Evolutionary conservation across 2,797 vertebrate species (phyloP).

Genomic region (Argyrosomus regius): DNA sequence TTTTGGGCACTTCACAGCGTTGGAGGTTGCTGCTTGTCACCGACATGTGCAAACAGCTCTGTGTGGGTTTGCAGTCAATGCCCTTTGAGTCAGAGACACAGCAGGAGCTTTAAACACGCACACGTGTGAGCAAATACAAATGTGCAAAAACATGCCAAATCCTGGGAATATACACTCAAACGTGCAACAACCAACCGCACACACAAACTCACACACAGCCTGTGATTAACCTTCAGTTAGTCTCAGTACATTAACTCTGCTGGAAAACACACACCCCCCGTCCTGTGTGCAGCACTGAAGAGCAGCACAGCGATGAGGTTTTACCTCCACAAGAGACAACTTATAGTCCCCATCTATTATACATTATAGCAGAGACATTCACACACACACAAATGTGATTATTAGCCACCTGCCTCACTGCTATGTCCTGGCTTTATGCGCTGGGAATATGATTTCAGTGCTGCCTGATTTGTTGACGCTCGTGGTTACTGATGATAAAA

Average conservation of each 20-base stretch:
- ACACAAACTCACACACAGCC: conserved; percentile 10
- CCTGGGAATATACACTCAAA: too few relatives aligned
- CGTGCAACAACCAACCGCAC: background rate
- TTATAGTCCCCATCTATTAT: conserved; percentile 12
- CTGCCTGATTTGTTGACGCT: too few relatives aligned
- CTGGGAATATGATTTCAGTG: too few relatives aligned
- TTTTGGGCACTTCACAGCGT: too few relatives aligned
- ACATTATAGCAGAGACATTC: conserved; percentile 13
- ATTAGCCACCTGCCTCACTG: background rate
- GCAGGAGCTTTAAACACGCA: conserved; percentile 27
- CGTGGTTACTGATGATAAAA: too few relatives aligned
- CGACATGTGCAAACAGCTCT: conserved; percentile 68
- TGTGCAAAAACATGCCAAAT: background rate
- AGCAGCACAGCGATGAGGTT: background rate
- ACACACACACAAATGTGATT: conserved; percentile 11
- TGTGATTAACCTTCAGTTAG: conserved; percentile 50
- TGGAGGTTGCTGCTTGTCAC: too few relatives aligned
- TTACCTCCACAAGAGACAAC: conserved; percentile 16
- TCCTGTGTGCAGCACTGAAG: background rate
- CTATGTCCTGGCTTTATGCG: background rate
- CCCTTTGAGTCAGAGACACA: conserved; percentile 64
- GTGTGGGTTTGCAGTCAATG: conserved; percentile 63
- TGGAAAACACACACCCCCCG: conserved; percentile 3
- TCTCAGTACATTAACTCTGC: conserved; percentile 37
- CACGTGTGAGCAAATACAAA: conserved; percentile 1